Conservation (phyloP, 2,888 invertebrate species). For the Metacarcinus magister region DNA sequence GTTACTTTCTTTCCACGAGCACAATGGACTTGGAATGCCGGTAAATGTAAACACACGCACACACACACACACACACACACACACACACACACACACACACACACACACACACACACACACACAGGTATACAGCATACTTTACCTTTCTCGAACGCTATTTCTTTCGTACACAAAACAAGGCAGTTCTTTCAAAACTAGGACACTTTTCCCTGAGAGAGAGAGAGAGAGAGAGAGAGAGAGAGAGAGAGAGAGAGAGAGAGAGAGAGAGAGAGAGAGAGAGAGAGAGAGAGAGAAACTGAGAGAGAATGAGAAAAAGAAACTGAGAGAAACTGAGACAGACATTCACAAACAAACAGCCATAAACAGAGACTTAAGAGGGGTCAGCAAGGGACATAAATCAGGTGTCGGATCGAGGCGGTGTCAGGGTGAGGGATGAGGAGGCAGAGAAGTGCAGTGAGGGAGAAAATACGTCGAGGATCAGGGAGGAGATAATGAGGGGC, state of each 20-base stretch:
- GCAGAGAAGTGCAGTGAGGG: background rate
- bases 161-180: background rate
- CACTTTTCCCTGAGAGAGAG: background rate
- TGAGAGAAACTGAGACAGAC: background rate
- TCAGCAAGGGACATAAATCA: background rate
- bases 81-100: conserved; percentile 9
- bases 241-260: conserved; percentile 26
- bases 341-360: background rate
- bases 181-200: background rate
- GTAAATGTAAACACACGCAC: background rate
- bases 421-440: background rate
- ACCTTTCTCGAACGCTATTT: conserved; percentile 13
- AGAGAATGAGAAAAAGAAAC: no score
- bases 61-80: no score
- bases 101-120: conserved; percentile 13
- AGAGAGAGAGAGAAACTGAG: background rate
- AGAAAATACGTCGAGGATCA: background rate
- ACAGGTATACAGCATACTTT: background rate
- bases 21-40: background rate
- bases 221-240: conserved; percentile 6
- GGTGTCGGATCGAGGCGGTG: background rate
- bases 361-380: background rate
- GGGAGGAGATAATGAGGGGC: background rate
- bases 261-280: conserved; percentile 5
- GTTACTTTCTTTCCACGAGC: background rate